Evolutionary conservation across 2,888 invertebrate genomes (phyloP), one percentile per base, ranked within the genome.

Genomic region (Hybos culiciformis): DNA sequence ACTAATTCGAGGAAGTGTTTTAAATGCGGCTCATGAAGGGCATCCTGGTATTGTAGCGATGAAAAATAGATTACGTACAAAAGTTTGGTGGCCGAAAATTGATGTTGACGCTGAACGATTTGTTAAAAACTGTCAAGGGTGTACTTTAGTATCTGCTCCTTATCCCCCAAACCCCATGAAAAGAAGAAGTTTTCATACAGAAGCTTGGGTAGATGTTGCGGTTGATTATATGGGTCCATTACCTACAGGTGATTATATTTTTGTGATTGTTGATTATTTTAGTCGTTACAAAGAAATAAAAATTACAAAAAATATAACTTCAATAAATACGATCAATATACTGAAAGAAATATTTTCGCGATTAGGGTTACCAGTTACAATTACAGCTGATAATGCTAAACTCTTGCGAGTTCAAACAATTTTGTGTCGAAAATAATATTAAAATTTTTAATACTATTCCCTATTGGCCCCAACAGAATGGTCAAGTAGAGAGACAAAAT

Each of bases 151-250:
- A n/a, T 20, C 34, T 17, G 39, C 43, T 7, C 44, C 42, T 39
- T 14, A 42, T 26, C 17, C 19, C 33, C 43, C 43, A 3, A 39
- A 43, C 32, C 60, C 60, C 2, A 61, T 61, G 57, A 62, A 60
- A 39, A 43, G 45, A 8, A 44, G 56, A 60, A 58, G 58, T 59
- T 37, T 50, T 14, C 47, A 45, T 14, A 19, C 32, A 18, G 40
- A 38, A 8, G 43, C 49, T 15, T 46, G 49, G 46, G 34, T 41
- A 29, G 26, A 46, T 37, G 44, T 54, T 7, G 52, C 54, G 12
- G 47, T 55, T 7, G 56, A 55, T 44, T 54, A 52, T 36, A 21
- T 53, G 42, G 55, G 52, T 9, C 54, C 54, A 18, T 37, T 55
- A 38, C 51, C 44, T 18, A 41, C 39, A 24, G 24, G 43, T 29